Conservation (phyloP, 2,888 invertebrate species). For the Mythimna ferrago region DNA sequence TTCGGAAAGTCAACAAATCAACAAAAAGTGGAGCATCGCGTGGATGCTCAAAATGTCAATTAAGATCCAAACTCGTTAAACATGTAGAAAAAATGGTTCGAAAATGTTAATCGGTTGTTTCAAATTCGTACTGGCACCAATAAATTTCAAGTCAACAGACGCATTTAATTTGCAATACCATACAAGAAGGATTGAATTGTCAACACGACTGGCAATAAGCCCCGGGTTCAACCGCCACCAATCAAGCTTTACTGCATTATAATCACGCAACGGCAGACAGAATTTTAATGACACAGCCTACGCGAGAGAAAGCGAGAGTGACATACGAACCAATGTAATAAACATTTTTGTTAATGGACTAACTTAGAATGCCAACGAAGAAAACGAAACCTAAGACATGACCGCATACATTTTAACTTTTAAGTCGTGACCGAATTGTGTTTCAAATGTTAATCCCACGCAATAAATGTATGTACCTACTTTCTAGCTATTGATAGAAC, state of each 20-base stretch:
- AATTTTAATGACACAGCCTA: conserved; percentile 74
- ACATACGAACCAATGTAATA: conserved; percentile 58
- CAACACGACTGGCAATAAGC: conserved; percentile 62
- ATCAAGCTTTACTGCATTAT: conserved; percentile 66
- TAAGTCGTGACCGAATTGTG: conserved; percentile 65
- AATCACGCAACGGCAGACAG: conserved; percentile 64
- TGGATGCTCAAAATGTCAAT: conserved; percentile 50
- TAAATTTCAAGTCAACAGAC: conserved; percentile 50
- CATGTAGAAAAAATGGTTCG: conserved; percentile 46
- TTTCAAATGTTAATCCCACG: conserved; percentile 66
- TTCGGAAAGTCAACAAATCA: conserved; percentile 37
- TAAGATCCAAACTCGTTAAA: conserved; percentile 42
- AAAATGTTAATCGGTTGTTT: conserved; percentile 55
- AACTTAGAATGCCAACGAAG: conserved; percentile 65
- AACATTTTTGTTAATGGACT: conserved; percentile 72
- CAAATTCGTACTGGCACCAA: conserved; percentile 45
- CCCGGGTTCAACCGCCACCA: conserved; percentile 63
- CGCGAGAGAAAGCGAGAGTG: conserved; percentile 78
- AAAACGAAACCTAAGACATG: conserved; percentile 69
- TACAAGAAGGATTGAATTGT: conserved; percentile 69
- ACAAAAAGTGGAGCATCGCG: conserved; percentile 49
- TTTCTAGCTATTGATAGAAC: conserved; percentile 62
- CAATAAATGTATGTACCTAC: conserved; percentile 57
- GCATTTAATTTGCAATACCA: conserved; percentile 54
- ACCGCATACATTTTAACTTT: conserved; percentile 58